A percentile compares a stretch with the other conserved stretches of the same genome.
Evolutionary conservation across 2,888 invertebrate genomes (phyloP).

Genomic region (Epinotia demarniana): DNA sequence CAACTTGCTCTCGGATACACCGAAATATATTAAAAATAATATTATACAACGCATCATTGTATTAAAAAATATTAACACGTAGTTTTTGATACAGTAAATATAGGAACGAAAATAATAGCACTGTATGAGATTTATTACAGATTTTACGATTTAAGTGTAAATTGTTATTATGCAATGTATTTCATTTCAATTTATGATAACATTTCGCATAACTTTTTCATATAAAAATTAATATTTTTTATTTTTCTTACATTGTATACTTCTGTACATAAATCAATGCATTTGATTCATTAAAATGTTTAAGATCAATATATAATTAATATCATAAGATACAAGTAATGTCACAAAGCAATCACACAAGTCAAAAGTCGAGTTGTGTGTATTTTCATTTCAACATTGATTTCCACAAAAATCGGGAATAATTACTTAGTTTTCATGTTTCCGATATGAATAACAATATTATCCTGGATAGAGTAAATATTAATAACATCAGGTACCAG

Average conservation of each 20-base stretch:
- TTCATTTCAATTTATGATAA: constrained; percentile 4
- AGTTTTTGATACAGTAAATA: neutral
- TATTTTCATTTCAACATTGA: neutral
- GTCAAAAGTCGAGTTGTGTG: neutral
- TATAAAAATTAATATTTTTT: neutral
- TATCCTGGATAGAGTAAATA: too few relatives aligned
- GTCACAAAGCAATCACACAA: neutral
- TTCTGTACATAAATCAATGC: neutral
- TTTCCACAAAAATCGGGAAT: neutral
- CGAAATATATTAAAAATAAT: constrained; percentile 44
- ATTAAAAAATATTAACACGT: constrained; percentile 2
- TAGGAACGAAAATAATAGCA: neutral
- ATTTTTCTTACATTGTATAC: neutral
- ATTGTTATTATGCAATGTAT: constrained; percentile 12
- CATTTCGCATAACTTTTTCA: neutral
- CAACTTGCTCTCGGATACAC: constrained; percentile 47
- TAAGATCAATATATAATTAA: too few relatives aligned
- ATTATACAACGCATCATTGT: constrained; percentile 26
- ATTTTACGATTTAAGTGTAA: constrained; percentile 9
- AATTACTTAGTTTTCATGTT: neutral
- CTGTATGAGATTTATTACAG: neutral
- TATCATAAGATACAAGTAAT: neutral
- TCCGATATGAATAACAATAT: too few relatives aligned
- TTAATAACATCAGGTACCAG: too few relatives aligned
- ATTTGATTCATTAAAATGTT: neutral